Base-by-base conservation (phyloP, 2,113 vertebrate genomes). In the Laterallus jamaicensis region DNA sequence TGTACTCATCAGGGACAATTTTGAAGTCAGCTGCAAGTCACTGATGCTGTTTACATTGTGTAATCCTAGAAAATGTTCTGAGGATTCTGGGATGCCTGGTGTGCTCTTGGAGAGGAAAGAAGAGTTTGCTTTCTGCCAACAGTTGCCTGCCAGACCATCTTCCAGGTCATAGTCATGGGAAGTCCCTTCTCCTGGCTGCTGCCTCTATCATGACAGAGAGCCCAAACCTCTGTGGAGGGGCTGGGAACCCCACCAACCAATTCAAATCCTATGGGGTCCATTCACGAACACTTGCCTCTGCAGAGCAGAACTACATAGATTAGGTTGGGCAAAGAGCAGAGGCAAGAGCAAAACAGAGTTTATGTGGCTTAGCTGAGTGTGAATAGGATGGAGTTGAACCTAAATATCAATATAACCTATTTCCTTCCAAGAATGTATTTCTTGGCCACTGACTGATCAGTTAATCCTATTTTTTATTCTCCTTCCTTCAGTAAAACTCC, bases 381-480 rank as follows among this genome's bases (percentile, higher is more conserved):
- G 67, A 87, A 82, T 77, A 85, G 18, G 37, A 32, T 66, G 64
- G 89, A 89, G 49, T 2, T 49, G 42, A 74, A 60, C 74, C 49
- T 95, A 73, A 95, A 87, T 93, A 95, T 89, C 78, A 81, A 13
- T 76, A 60, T 79, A 91, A 91, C 26, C 54, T 54, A 62, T 82
- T 91, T 89, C 54, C 66, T 82, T 82, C 37, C 24, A 58, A 58
- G 77, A 92, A 50, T 37, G 44, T 87, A 92, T 95, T 92, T 97
- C 66, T 95, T 89, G 81, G 44, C 26, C 54, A 50, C 32, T 58
- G 69, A 64, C 68, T 79, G 89, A 89, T 84, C 92, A 68, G 69
- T 95, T 97, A 95, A 95, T 93, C 89, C 88, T 68, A 60, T 73
- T 89, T 92, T 93, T 92, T 84, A 89, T 84, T 91, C 70, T 87